phyloP scores from a whole-genome alignment of 2,888 invertebrate species.

The Stenodema calcarata region DNA sequence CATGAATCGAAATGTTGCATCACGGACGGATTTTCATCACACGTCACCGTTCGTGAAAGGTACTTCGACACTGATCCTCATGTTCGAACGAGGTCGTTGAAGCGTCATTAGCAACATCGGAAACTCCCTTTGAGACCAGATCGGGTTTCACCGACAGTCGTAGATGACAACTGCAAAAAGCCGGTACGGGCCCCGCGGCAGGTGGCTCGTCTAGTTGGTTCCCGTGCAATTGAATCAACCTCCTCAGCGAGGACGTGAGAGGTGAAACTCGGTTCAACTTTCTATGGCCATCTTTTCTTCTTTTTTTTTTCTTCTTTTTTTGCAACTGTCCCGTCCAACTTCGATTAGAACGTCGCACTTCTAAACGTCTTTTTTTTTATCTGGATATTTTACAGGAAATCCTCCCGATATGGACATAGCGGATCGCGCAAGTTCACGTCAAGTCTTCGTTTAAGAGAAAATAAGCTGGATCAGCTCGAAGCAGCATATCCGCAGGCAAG shows the following conservation, averaged over 20 bases:
- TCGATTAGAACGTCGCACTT: neutral
- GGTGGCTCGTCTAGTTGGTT: neutral
- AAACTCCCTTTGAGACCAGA: neutral
- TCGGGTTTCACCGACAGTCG: neutral
- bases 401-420: neutral
- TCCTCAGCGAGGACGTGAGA: neutral
- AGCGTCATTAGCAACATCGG: neutral
- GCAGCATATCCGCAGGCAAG: too few relatives aligned
- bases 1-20: too few relatives aligned
- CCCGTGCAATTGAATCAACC: neutral
- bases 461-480: neutral
- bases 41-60: too few relatives aligned
- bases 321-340: neutral
- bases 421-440: neutral
- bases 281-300: neutral
- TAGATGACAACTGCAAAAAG: neutral
- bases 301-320: neutral
- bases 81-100: too few relatives aligned
- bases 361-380: neutral
- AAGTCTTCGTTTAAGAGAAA: neutral
- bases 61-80: too few relatives aligned
- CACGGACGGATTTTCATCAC: too few relatives aligned
- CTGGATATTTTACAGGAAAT: neutral
- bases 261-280: neutral
- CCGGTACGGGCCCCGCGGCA: neutral